Evolutionary conservation across 2,797 vertebrate genomes (phyloP).

Genomic region (Myotis myotis): DNA sequence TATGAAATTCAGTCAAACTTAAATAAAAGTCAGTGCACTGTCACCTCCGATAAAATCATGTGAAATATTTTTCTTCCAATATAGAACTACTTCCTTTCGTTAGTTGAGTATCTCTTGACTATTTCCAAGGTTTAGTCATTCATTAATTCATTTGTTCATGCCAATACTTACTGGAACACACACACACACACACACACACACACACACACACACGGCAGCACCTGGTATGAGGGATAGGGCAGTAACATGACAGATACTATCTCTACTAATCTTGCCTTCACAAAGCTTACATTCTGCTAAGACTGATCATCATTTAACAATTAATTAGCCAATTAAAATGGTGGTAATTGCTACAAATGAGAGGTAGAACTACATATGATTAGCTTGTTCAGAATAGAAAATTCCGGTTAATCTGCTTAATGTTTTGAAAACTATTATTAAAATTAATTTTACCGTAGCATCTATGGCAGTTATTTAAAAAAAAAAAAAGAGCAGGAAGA

Average conservation of each 20-base stretch:
- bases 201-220: not conserved
- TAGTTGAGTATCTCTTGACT: not conserved
- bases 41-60: not conserved
- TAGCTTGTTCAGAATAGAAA: constrained; percentile 14
- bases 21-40: not conserved
- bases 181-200: not conserved
- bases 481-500: not conserved
- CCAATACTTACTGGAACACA: not conserved
- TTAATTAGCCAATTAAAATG: constrained; percentile 53
- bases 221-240: not conserved
- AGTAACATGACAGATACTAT: not conserved
- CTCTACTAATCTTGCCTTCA: not conserved
- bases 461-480: not conserved
- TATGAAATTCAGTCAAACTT: not conserved
- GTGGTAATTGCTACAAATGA: constrained; percentile 13
- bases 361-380: not conserved
- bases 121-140: not conserved
- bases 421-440: constrained; percentile 8
- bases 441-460: not conserved
- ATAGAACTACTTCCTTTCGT: not conserved
- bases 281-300: constrained; percentile 1
- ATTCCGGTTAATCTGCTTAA: not conserved
- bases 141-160: not conserved
- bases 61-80: not conserved
- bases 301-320: not conserved